A percentile compares a stretch with the other conserved stretches of the same genome.
phyloP scores from a whole-genome alignment of 2,797 vertebrate species.

The Psittacula echo region DNA sequence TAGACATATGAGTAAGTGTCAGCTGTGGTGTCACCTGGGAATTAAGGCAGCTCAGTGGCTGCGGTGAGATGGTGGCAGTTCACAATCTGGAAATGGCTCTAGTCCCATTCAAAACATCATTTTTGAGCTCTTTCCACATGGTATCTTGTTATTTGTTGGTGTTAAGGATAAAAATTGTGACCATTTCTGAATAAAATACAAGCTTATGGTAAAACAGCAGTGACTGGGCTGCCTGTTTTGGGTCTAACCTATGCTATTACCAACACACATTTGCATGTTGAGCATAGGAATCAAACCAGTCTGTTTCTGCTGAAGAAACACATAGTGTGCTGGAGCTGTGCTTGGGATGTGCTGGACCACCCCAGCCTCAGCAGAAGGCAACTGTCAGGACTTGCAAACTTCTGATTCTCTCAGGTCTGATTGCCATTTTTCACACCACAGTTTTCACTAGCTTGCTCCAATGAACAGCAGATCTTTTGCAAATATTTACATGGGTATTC shows the following conservation, averaged over 20 bases:
- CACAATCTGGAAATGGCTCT: not conserved
- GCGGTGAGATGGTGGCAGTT: no score
- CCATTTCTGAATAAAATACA: not conserved
- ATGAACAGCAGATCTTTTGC: not conserved
- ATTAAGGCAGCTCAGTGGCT: accelerated
- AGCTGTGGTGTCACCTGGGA: not conserved
- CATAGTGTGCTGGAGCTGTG: accelerated
- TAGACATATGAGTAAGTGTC: accelerated
- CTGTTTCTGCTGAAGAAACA: not conserved
- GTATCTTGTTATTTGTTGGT: not conserved
- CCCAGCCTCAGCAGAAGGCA: not conserved
- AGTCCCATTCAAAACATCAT: accelerated
- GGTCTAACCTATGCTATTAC: accelerated
- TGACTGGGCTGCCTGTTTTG: not conserved
- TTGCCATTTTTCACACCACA: not conserved
- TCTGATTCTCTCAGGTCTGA: not conserved
- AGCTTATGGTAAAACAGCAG: accelerated
- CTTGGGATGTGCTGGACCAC: not conserved
- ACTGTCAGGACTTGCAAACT: not conserved
- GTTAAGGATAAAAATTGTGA: not conserved
- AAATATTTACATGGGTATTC: not conserved
- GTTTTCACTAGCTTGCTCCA: not conserved
- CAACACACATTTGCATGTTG: accelerated
- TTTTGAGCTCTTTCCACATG: accelerated
- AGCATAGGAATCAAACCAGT: not conserved